Conservation (phyloP, 2,888 invertebrate genomes). For the Hybos culiciformis region DNA sequence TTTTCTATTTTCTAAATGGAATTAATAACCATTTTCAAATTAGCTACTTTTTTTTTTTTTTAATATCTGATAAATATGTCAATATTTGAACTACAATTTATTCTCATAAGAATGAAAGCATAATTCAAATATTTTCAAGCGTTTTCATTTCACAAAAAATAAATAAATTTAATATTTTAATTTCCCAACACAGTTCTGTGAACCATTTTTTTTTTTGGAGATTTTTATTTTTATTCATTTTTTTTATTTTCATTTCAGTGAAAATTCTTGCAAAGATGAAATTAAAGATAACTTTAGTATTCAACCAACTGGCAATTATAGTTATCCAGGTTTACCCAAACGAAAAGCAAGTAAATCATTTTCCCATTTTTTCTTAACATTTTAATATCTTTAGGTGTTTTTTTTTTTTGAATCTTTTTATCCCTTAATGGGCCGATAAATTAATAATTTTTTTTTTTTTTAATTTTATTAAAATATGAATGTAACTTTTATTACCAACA, state of each 20-base stretch:
- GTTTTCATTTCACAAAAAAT: neutral
- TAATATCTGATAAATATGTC: too few species aligned
- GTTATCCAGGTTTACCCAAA: constrained; percentile 41
- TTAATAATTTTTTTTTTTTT: neutral
- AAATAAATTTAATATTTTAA: too few species aligned
- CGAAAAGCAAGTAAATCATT: constrained; percentile 25
- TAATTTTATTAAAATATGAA: neutral
- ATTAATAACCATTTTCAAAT: too few species aligned
- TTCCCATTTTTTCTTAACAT: constrained; percentile 1
- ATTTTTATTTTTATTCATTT: neutral
- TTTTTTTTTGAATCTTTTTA: constrained; percentile 2
- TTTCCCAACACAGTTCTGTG: neutral
- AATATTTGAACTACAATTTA: too few species aligned
- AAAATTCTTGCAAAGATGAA: constrained; percentile 43
- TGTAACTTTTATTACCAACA: too few species aligned
- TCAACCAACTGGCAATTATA: constrained; percentile 44
- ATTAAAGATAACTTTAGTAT: constrained; percentile 45
- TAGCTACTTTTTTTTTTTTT: too few species aligned
- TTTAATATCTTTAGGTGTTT: constrained; percentile 2
- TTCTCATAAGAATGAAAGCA: too few species aligned
- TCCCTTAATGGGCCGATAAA: too few species aligned
- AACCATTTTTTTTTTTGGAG: constrained; percentile 1
- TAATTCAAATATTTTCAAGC: neutral
- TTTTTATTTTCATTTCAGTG: constrained; percentile 22
- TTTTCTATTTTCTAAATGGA: too few species aligned